Percentiles rank a stretch among this genome's conserved stretches.
Conservation (phyloP, 2,797 vertebrate genomes). For the Leptoclinus maculatus region DNA sequence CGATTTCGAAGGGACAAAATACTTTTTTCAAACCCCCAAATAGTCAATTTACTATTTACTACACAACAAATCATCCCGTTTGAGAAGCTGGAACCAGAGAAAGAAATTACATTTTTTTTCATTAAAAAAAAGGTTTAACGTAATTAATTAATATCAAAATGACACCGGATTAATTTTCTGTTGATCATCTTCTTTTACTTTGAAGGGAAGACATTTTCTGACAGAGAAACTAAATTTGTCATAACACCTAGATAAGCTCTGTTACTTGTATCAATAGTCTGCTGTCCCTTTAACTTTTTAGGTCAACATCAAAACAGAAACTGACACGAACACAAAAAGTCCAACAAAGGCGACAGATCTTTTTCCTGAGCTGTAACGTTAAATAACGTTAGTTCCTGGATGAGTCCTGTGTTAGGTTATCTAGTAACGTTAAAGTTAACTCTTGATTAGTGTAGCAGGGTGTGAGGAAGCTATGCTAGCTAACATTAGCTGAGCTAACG, state of each 20-base stretch:
- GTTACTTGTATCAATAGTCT: background rate
- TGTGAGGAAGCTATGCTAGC: conserved; percentile 25
- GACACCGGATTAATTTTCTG: background rate
- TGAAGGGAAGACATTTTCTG: background rate
- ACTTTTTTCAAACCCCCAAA: background rate
- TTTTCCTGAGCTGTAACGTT: background rate
- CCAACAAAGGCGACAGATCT: background rate
- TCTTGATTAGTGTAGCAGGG: background rate
- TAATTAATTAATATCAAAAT: background rate
- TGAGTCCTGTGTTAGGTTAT: background rate
- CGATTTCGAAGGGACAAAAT: background rate
- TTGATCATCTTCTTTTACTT: background rate
- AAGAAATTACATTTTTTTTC: background rate
- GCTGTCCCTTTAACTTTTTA: background rate
- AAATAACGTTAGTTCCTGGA: background rate
- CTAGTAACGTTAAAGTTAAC: background rate
- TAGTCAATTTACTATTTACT: background rate
- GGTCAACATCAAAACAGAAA: background rate
- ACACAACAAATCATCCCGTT: background rate
- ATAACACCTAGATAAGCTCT: background rate
- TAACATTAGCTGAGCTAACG: conserved; percentile 43
- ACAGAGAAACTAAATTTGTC: background rate
- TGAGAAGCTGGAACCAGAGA: background rate
- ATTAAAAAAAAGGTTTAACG: background rate
- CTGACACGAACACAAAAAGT: background rate